Evolutionary conservation across 1,140 invertebrate species (phyloP).

Genomic region (Bombus haemorrhoidalis): DNA sequence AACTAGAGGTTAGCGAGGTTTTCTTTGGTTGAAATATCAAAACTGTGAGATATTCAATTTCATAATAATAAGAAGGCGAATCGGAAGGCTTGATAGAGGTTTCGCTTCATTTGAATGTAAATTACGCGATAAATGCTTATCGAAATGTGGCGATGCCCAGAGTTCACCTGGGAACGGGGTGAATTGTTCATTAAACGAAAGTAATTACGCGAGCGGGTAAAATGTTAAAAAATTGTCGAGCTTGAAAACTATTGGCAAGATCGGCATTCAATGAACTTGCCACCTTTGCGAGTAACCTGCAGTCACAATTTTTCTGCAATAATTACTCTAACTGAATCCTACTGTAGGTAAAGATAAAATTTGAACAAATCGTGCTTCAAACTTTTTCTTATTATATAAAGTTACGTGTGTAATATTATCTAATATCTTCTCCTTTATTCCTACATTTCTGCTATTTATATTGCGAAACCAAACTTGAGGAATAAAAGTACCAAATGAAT

Average conservation of each 20-base stretch:
- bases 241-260: not conserved
- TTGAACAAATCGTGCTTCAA: too few species aligned
- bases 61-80: not conserved
- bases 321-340: not conserved
- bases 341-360: not conserved
- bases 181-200: slow-evolving; percentile 23
- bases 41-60: slow-evolving; percentile 23
- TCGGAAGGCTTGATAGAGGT: not conserved
- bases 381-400: too few species aligned
- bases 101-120: slow-evolving; percentile 32
- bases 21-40: not conserved
- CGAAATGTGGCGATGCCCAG: not conserved
- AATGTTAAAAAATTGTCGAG: slow-evolving; percentile 14
- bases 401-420: too few species aligned
- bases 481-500: not conserved
- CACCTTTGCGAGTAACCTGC: not conserved
- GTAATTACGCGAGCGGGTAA: not conserved
- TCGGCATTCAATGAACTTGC: not conserved
- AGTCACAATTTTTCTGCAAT: not conserved
- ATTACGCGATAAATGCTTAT: slow-evolving; percentile 29
- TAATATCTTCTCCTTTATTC: too few species aligned
- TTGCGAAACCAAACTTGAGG: too few species aligned
- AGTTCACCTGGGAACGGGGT: not conserved
- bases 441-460: too few species aligned
- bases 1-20: too few species aligned